These are phyloP conservation scores for Thalassophryne amazonica DNA, from an alignment of 2,797 vertebrate genomes.

Conservation along the genomic window DNA sequence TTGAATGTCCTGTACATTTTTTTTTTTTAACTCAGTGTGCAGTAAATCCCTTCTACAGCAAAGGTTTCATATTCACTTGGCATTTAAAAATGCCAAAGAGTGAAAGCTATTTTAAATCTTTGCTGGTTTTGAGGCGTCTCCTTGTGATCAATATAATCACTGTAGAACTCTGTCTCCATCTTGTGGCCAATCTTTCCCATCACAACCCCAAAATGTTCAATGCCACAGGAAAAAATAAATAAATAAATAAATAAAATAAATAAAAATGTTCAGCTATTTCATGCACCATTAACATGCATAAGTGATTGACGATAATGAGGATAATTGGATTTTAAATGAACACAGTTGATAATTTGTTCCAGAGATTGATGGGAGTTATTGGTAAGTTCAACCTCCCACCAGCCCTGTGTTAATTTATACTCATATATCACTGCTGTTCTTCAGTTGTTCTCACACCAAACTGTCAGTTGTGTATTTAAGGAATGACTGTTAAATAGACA, in stretches of 20 bases:
- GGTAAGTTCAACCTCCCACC: conserved; percentile 27
- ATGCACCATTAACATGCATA: conserved; percentile 65
- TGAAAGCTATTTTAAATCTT: not conserved
- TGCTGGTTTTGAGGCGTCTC: not conserved
- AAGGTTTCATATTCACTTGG: not conserved
- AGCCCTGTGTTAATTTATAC: not conserved
- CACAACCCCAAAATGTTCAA: too few species aligned
- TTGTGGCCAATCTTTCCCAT: conserved; percentile 13
- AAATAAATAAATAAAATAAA: too few species aligned
- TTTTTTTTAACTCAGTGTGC: not conserved
- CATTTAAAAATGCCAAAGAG: conserved; percentile 2
- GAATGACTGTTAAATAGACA: too few species aligned
- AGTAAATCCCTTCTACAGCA: not conserved
- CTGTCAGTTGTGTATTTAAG: not conserved
- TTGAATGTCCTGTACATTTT: not conserved
- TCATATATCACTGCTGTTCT: not conserved
- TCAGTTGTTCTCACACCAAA: conserved; percentile 17
- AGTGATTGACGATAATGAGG: conserved; percentile 58
- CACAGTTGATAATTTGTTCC: conserved; percentile 54
- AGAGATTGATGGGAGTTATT: conserved; percentile 60
- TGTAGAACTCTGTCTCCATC: conserved; percentile 32
- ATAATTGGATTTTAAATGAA: conserved; percentile 74
- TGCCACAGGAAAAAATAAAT: too few species aligned
- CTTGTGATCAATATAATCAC: not conserved
- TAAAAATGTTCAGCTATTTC: conserved; percentile 46